These are phyloP conservation scores for Synergus gifuensis DNA, from an alignment of 2,888 invertebrate genomes.

Conservation along the genomic window DNA sequence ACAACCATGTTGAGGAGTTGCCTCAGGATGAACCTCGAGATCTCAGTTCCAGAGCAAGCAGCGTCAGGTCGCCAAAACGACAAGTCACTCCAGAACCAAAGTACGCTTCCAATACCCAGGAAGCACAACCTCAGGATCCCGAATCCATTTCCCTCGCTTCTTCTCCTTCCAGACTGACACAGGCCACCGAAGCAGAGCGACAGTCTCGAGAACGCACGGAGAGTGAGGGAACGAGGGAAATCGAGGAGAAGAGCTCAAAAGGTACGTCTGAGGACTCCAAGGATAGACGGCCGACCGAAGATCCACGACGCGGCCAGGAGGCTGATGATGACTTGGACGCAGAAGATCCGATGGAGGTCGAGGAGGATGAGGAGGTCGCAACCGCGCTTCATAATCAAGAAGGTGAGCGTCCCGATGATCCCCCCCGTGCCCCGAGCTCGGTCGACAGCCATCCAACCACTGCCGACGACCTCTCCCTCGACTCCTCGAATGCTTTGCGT, in stretches of 20 bases:
- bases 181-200: slow-evolving; percentile 50
- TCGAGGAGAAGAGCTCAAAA: slow-evolving; percentile 49
- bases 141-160: slow-evolving; percentile 44
- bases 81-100: slow-evolving; percentile 67
- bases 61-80: slow-evolving; percentile 68
- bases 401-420: slow-evolving; percentile 72
- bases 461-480: slow-evolving; percentile 80
- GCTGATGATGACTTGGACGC: slow-evolving; percentile 45
- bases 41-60: slow-evolving; percentile 72
- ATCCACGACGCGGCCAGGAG: slow-evolving; percentile 16
- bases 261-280: slow-evolving; percentile 52
- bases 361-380: slow-evolving; percentile 69
- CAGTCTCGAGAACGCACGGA: slow-evolving; percentile 40
- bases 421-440: slow-evolving; percentile 79
- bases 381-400: slow-evolving; percentile 66
- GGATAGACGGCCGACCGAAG: slow-evolving; percentile 49
- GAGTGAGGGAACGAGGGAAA: slow-evolving; percentile 38
- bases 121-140: slow-evolving; percentile 47
- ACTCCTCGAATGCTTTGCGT: slow-evolving; percentile 83
- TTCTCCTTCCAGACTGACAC: slow-evolving; percentile 12
- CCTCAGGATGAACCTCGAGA: slow-evolving; percentile 72
- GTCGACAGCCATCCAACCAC: slow-evolving; percentile 80
- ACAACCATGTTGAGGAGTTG: slow-evolving; percentile 55
- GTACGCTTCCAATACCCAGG: slow-evolving; percentile 54
- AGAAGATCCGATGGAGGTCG: slow-evolving; percentile 57